phyloP scores from a whole-genome alignment of 1,140 invertebrate species.

The Macrotrachela quadricornifera region DNA sequence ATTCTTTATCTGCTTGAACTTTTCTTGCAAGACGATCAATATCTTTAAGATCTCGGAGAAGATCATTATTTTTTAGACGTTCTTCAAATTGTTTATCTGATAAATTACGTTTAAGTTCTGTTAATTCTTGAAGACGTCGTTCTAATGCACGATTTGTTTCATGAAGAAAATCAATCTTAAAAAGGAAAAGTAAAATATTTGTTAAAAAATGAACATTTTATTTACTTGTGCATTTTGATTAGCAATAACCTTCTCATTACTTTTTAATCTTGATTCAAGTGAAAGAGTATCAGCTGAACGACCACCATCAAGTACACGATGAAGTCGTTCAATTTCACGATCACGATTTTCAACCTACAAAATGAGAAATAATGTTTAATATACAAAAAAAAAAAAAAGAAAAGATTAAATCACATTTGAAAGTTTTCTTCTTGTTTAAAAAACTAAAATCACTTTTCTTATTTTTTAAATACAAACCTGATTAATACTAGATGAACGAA shows the following conservation, averaged over 20 bases:
- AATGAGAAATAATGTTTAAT: neutral
- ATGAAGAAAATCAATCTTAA: constrained; percentile 27
- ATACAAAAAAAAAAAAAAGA: too few species aligned
- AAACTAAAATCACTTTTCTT: too few species aligned
- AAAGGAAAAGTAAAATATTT: neutral
- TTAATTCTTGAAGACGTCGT: constrained; percentile 16
- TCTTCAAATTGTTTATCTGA: constrained; percentile 8
- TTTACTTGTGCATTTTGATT: constrained; percentile 30
- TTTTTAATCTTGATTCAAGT: constrained; percentile 25
- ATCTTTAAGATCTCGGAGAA: constrained; percentile 19
- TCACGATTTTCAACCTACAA: constrained; percentile 24
- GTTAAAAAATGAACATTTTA: neutral
- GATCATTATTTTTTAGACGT: constrained; percentile 13
- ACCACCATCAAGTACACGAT: constrained; percentile 27
- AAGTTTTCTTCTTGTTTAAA: too few species aligned
- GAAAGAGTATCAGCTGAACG: constrained; percentile 27
- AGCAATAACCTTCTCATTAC: constrained; percentile 27
- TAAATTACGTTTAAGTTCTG: constrained; percentile 5
- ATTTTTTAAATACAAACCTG: too few species aligned
- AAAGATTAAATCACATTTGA: too few species aligned
- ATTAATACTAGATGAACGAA: too few species aligned
- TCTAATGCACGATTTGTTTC: constrained; percentile 26
- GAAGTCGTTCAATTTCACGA: constrained; percentile 27
- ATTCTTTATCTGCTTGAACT: constrained; percentile 20
- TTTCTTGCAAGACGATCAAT: constrained; percentile 19